phyloP scores from a whole-genome alignment of 2,888 invertebrate species.

The Resseliella maxima region DNA sequence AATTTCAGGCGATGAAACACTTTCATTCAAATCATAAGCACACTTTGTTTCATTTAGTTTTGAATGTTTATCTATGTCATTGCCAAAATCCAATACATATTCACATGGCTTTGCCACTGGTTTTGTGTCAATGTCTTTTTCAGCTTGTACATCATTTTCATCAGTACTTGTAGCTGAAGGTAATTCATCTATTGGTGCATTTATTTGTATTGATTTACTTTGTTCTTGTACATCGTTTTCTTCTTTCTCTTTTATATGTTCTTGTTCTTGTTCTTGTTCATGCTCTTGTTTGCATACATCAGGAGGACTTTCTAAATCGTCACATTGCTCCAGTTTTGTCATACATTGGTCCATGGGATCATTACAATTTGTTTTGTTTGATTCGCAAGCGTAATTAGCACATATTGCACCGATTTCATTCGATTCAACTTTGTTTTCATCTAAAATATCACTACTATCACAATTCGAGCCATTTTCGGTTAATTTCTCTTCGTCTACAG shows the following conservation, averaged over 20 bases:
- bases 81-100: background rate
- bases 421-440: slow-evolving; percentile 6
- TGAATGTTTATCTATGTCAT: background rate
- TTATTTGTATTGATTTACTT: background rate
- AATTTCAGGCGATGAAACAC: slow-evolving; percentile 42
- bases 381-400: slow-evolving; percentile 5
- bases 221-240: background rate
- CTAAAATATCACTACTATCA: slow-evolving; percentile 57
- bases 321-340: background rate
- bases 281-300: no score
- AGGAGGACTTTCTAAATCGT: background rate
- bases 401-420: slow-evolving; percentile 30
- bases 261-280: background rate
- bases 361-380: background rate
- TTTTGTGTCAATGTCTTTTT: slow-evolving; percentile 34
- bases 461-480: slow-evolving; percentile 22
- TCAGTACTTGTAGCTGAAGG: background rate
- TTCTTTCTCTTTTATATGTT: background rate
- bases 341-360: background rate
- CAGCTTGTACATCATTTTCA: background rate
- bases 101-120: background rate
- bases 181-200: background rate
- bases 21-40: slow-evolving; percentile 44
- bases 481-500: background rate
- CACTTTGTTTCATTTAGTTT: background rate